These are phyloP conservation scores for Spatulosminthurus flaviceps DNA, from an alignment of 2,888 invertebrate species.

Conservation along the genomic window DNA sequence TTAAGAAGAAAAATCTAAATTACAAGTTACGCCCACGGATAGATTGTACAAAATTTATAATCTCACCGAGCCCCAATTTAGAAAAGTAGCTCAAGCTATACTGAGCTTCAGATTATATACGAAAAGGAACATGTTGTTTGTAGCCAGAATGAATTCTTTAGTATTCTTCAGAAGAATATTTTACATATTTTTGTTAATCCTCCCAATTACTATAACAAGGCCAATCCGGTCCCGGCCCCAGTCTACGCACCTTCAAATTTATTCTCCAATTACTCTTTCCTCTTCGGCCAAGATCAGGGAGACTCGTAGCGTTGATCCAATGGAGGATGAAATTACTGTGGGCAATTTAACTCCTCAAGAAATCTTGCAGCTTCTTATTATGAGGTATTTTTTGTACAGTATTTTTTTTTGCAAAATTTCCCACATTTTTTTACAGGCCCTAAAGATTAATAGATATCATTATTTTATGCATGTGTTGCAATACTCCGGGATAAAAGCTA, in stretches of 20 bases:
- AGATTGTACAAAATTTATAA: too few species aligned
- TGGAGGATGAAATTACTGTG: background rate
- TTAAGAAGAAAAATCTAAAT: too few species aligned
- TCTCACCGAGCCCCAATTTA: too few species aligned
- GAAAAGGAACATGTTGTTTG: too few species aligned
- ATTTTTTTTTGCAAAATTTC: too few species aligned
- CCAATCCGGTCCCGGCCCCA: background rate
- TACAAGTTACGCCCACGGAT: too few species aligned
- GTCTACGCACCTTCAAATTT: background rate
- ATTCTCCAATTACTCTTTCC: background rate
- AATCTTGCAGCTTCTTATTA: conserved; percentile 6
- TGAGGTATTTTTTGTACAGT: background rate
- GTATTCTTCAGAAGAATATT: background rate
- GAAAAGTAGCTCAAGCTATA: too few species aligned
- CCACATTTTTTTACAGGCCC: too few species aligned
- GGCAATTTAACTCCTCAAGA: conserved; percentile 7
- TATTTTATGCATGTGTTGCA: too few species aligned
- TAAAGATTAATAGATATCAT: too few species aligned
- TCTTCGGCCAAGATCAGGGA: background rate
- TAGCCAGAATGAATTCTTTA: background rate
- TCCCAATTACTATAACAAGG: background rate
- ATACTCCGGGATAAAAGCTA: too few species aligned
- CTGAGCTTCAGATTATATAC: too few species aligned
- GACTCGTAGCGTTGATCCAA: background rate
- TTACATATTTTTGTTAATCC: background rate